Base-by-base conservation (phyloP, 1,140 invertebrate genomes). In the Ganaspis sp. region DNA sequence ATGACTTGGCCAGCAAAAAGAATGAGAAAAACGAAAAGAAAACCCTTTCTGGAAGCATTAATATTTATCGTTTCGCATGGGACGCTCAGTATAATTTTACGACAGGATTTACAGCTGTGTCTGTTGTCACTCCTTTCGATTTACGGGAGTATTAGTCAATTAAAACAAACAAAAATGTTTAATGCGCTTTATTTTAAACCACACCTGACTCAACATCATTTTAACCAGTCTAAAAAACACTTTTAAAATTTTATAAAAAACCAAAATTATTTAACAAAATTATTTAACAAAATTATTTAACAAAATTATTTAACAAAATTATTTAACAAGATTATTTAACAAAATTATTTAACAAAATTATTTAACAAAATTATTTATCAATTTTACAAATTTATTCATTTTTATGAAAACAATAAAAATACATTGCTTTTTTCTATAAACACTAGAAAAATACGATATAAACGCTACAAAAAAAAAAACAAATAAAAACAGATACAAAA, bases 31-130 rank as follows among this genome's bases (percentile, higher is more conserved):
- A 76, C 37, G 45, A 75, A 76, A 75, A 45, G 38, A 78, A 83
- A 80, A 81, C 82, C 84, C 79, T 83, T 84, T 83, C 80, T 82
- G 81, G 75, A 83, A 83, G 81, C 85, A 86, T 86, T 84, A 86
- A 86, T 85, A 86, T 86, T 86, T 86, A 86, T 85, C 84, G 84
- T 83, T 83, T 86, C 82, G 81, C 82, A 82, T 82, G 83, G 81
- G 80, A 74, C 75, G 74, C 58, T 69, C 49, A 70, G 82, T 79
- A 84, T 80, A 84, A 84, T 84, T 84, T 82, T 82, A 82, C 81
- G 83, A 84, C 81, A 77, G 80, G 81, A 84, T 84, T 86, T 86
- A 86, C 85, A 83, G 82, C 79, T 83, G 58, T 42, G 69, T 73
- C 73, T 80, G 82, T 84, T 86, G 85, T 84, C 83, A 84, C 84